Evolutionary conservation across 2,797 vertebrate species (phyloP).

Genomic region (Ficedula albicollis): DNA sequence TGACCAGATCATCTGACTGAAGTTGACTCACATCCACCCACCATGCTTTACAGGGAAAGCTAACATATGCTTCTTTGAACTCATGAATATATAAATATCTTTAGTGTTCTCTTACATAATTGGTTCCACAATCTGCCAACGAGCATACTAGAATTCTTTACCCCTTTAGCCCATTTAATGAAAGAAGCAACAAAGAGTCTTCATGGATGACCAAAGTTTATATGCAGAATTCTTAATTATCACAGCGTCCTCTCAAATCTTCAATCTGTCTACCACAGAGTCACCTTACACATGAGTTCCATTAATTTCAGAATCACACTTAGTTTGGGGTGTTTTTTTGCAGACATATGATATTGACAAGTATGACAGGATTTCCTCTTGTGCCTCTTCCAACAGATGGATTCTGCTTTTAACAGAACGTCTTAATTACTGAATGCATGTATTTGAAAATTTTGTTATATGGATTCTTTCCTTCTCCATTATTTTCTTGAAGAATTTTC

Average conservation of each 20-base stretch:
- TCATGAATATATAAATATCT: slow-evolving; percentile 7
- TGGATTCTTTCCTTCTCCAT: neutral
- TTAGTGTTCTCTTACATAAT: neutral
- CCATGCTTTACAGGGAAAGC: neutral
- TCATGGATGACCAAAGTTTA: neutral
- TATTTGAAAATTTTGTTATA: neutral
- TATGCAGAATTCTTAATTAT: neutral
- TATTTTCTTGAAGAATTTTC: neutral
- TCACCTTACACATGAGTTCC: neutral
- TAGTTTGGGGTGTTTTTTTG: accelerated
- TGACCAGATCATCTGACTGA: slow-evolving; percentile 55
- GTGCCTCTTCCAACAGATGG: neutral
- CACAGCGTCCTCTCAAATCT: neutral
- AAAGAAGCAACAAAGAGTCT: neutral
- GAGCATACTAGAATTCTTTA: neutral
- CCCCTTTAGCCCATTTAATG: neutral
- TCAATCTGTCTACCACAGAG: neutral
- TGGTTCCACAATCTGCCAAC: neutral
- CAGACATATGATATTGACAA: neutral
- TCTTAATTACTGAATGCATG: neutral
- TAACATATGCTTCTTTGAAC: slow-evolving; percentile 53
- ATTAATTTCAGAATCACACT: neutral
- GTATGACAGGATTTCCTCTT: neutral
- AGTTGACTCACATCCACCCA: slow-evolving; percentile 55
- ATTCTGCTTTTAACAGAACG: neutral